These are phyloP conservation scores for Plagiodera versicolora DNA, from an alignment of 2,888 invertebrate species.

Conservation along the genomic window DNA sequence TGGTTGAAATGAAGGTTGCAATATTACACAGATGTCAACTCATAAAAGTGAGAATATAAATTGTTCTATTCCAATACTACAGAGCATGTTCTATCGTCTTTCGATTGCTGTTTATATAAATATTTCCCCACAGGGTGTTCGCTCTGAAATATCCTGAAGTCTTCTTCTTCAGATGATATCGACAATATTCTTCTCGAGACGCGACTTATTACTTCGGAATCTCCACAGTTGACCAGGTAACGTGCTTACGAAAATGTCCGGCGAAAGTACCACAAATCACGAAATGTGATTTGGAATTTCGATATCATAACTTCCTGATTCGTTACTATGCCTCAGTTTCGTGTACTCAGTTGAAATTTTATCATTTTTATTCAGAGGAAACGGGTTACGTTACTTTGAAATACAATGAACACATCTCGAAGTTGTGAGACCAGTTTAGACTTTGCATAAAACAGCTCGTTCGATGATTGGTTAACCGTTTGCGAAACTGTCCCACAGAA, in stretches of 20 bases:
- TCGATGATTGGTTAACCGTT: conserved; percentile 7
- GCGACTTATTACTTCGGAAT: conserved; percentile 8
- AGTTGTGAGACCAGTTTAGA: background rate
- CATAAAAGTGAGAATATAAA: no score
- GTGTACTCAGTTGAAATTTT: background rate
- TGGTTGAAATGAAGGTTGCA: no score
- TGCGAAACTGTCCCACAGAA: conserved; percentile 15
- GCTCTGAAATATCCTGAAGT: no score
- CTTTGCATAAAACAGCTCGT: conserved; percentile 13
- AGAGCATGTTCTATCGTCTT: no score
- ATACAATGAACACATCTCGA: conserved; percentile 7
- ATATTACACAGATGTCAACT: no score
- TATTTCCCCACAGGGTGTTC: no score
- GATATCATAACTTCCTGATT: conserved; percentile 17
- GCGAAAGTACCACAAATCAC: conserved; percentile 28
- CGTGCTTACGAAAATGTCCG: conserved; percentile 16
- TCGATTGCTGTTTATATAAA: no score
- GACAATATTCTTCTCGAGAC: background rate
- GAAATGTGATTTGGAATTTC: conserved; percentile 25
- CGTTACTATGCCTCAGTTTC: background rate
- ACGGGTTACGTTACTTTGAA: conserved; percentile 3
- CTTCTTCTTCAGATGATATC: background rate
- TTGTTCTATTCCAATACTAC: no score
- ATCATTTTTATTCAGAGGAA: background rate
- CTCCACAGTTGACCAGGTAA: conserved; percentile 27